These are phyloP conservation scores for Drosophila littoralis DNA, from an alignment of 1,140 invertebrate genomes.

Conservation along the genomic window DNA sequence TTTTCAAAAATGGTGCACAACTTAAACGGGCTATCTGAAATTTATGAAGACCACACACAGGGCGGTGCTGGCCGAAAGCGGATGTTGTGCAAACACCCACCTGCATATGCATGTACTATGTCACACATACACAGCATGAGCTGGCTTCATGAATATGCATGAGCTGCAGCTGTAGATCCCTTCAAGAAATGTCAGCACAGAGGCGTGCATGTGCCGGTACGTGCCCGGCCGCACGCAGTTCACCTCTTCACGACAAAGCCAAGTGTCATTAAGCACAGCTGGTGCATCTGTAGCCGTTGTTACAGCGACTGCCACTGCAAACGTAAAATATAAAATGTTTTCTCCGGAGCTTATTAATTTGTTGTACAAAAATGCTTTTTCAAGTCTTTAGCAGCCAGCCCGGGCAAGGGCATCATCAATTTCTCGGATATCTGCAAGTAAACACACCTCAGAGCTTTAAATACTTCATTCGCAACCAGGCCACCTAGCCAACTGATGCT, in stretches of 20 bases:
- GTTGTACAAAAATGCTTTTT: conserved; percentile 52
- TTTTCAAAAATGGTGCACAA: conserved; percentile 69
- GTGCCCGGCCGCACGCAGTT: conserved; percentile 1
- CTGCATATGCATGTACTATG: not conserved
- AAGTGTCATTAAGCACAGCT: conserved; percentile 62
- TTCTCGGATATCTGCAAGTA: conserved; percentile 54
- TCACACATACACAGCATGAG: not conserved
- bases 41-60: conserved; percentile 47
- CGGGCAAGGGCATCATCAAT: conserved; percentile 60
- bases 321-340: conserved; percentile 50
- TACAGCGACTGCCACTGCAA: conserved; percentile 40
- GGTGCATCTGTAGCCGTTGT: conserved; percentile 23
- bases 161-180: conserved; percentile 54
- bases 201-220: conserved; percentile 25
- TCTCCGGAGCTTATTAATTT: conserved; percentile 67
- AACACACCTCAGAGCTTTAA: conserved; percentile 35
- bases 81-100: conserved; percentile 41
- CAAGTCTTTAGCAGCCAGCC: conserved; percentile 7
- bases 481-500: conserved; percentile 30
- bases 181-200: conserved; percentile 55
- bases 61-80: conserved; percentile 47
- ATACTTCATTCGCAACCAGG: not conserved
- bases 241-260: conserved; percentile 26
- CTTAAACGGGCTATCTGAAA: conserved; percentile 59
- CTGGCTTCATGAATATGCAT: conserved; percentile 67